A percentile compares a stretch with the other conserved stretches of the same genome.
Conservation (phyloP, 2,888 invertebrate genomes). For the Ypsolopha sequella region DNA sequence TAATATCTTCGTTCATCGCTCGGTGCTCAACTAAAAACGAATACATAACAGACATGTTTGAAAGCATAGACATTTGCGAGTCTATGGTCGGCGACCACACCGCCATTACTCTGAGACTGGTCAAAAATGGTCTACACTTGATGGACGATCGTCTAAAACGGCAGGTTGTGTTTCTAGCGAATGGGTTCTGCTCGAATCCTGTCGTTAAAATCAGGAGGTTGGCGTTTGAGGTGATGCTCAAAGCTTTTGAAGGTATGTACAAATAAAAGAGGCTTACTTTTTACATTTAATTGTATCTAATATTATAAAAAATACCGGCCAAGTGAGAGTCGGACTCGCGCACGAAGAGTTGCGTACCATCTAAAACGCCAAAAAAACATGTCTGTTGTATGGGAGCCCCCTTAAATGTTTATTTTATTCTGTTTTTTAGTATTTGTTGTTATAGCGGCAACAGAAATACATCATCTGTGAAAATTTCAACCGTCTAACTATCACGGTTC, state of each 20-base stretch:
- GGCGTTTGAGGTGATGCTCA: conserved; percentile 20
- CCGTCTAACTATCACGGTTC: too few species aligned
- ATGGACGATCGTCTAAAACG: conserved; percentile 16
- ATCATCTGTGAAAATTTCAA: background rate
- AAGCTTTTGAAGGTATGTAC: conserved; percentile 22
- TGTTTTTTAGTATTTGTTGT: too few species aligned
- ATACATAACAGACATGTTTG: conserved; percentile 18
- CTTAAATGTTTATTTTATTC: too few species aligned
- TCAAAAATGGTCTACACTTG: conserved; percentile 13
- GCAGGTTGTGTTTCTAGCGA: conserved; percentile 12
- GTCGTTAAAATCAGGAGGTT: conserved; percentile 13
- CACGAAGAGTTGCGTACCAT: too few species aligned
- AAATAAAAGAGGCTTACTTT: background rate
- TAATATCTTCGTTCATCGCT: conserved; percentile 25
- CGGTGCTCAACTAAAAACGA: conserved; percentile 7
- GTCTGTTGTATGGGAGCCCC: too few species aligned
- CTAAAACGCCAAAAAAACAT: too few species aligned
- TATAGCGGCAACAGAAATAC: background rate
- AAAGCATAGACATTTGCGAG: conserved; percentile 15
- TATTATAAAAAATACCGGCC: too few species aligned
- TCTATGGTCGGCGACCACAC: conserved; percentile 3
- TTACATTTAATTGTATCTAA: too few species aligned
- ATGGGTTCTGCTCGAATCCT: conserved; percentile 9
- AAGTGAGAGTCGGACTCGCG: too few species aligned
- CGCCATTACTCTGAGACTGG: conserved; percentile 15